A percentile compares a stretch with the other conserved stretches of the same genome.
Evolutionary conservation across 1,140 invertebrate species (phyloP).

Genomic region (Cydia amplana): DNA sequence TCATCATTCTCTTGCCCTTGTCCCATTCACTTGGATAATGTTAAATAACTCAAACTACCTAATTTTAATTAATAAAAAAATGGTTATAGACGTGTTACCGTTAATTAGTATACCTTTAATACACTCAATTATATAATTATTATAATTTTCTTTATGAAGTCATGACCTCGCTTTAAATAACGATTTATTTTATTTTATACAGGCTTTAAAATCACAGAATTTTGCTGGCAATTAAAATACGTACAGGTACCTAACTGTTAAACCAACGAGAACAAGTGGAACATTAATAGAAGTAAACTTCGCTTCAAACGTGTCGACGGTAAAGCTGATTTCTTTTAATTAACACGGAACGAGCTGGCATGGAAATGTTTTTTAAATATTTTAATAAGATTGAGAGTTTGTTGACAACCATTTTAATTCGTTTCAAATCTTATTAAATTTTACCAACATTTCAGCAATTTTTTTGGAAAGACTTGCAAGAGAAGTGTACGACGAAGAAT

Average conservation of each 20-base stretch:
- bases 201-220: background rate
- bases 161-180: background rate
- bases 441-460: background rate
- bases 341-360: background rate
- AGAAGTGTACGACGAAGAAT: no score
- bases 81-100: no score
- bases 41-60: no score
- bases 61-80: no score
- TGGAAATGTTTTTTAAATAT: background rate
- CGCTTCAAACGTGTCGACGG: constrained; percentile 9
- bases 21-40: no score
- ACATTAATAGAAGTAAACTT: constrained; percentile 17
- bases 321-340: constrained; percentile 24
- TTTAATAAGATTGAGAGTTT: background rate
- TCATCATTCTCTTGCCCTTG: no score
- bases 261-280: constrained; percentile 11
- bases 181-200: background rate
- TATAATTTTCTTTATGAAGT: no score
- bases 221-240: constrained; percentile 18
- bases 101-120: no score
- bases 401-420: no score
- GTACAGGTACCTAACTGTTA: background rate
- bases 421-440: no score
- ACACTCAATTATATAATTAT: no score
- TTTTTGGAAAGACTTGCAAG: no score